Percentiles rank a stretch among this genome's conserved stretches.
These are phyloP conservation scores for Sarcophilus harrisii DNA, from an alignment of 2,797 vertebrate species.

Conservation along the genomic window DNA sequence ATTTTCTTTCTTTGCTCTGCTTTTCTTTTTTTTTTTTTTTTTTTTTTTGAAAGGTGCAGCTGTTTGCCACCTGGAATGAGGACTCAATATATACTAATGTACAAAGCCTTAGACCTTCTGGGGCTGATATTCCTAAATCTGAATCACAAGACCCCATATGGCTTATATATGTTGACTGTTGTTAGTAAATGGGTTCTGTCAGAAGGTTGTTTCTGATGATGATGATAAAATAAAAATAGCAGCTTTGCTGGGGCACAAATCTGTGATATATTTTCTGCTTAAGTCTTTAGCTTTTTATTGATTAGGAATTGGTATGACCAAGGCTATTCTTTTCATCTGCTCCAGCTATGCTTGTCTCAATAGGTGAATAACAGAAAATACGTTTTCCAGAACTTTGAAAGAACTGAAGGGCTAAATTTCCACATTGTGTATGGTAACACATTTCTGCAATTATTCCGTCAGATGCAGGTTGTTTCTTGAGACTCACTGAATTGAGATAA, in stretches of 20 bases:
- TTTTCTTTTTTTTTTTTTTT: slow-evolving; percentile 36
- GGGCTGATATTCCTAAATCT: slow-evolving; percentile 82
- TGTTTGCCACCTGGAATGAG: slow-evolving; percentile 87
- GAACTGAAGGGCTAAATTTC: slow-evolving; percentile 38
- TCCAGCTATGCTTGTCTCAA: slow-evolving; percentile 59
- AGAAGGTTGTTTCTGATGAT: slow-evolving; percentile 81
- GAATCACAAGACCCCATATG: slow-evolving; percentile 80
- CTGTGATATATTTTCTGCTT: slow-evolving; percentile 66
- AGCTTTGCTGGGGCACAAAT: slow-evolving; percentile 66
- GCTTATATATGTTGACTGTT: slow-evolving; percentile 72
- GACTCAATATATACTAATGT: slow-evolving; percentile 84
- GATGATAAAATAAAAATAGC: slow-evolving; percentile 71
- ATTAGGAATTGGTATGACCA: slow-evolving; percentile 73
- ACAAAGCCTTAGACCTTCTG: slow-evolving; percentile 83
- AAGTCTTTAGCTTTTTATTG: slow-evolving; percentile 76
- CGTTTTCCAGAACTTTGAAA: slow-evolving; percentile 22
- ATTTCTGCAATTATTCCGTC: slow-evolving; percentile 56
- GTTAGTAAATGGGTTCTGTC: slow-evolving; percentile 80
- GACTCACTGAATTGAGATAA: slow-evolving; percentile 1
- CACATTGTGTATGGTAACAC: not conserved
- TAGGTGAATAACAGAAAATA: slow-evolving; percentile 35
- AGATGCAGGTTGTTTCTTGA: slow-evolving; percentile 12
- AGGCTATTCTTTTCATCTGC: slow-evolving; percentile 71
- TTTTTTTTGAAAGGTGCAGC: slow-evolving; percentile 83
- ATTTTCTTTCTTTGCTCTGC: slow-evolving; percentile 70